Conservation (phyloP, 2,113 vertebrate genomes). For the Serilophus lunatus region DNA sequence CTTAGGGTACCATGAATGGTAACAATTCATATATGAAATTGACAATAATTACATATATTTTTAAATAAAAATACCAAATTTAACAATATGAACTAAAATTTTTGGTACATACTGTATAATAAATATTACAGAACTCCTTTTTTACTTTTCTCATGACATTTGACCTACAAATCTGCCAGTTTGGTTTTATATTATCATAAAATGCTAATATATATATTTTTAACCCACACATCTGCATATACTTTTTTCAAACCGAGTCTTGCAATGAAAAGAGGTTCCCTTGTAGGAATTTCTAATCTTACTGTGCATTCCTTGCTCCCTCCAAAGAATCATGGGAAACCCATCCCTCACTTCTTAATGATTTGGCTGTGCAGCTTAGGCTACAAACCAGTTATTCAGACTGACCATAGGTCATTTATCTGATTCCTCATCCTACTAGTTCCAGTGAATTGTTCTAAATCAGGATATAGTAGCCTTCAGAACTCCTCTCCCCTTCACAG, state of each 20-base stretch:
- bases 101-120: neutral
- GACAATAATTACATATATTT: neutral
- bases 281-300: neutral
- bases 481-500: neutral
- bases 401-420: neutral
- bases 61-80: neutral
- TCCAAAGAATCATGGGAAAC: neutral
- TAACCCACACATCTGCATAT: neutral
- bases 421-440: neutral
- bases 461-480: neutral
- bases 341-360: neutral
- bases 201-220: neutral
- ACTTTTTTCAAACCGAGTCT: neutral
- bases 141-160: neutral
- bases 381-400: neutral
- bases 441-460: neutral
- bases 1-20: neutral
- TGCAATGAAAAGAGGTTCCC: neutral
- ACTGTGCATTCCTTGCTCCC: neutral
- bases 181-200: neutral
- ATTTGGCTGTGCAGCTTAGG: neutral
- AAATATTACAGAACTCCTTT: neutral
- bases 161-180: neutral
- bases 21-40: neutral
- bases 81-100: neutral